These are phyloP conservation scores for Cephalopholis sonnerati DNA, from an alignment of 2,113 vertebrate species.

Conservation along the genomic window DNA sequence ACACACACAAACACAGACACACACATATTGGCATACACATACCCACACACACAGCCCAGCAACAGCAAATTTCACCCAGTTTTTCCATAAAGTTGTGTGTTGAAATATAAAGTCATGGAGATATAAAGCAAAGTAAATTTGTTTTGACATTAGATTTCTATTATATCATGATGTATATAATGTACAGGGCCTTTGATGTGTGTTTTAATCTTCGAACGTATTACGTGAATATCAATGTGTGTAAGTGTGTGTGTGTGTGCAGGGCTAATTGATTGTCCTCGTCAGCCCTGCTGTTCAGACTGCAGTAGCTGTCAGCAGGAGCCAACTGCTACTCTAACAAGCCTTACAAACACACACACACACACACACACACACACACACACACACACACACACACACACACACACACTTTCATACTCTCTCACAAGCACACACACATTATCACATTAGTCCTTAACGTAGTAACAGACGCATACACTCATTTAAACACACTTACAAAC, in stretches of 20 bases:
- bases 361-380: constrained; percentile 13
- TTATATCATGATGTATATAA: background rate
- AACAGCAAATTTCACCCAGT: constrained; percentile 5
- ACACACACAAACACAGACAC: constrained; percentile 9
- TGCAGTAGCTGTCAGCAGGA: constrained; percentile 79
- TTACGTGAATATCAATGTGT: constrained; percentile 18
- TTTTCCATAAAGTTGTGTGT: constrained; percentile 6
- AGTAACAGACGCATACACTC: constrained; percentile 12
- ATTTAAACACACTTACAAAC: background rate
- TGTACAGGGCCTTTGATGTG: background rate
- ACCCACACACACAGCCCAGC: constrained; percentile 15
- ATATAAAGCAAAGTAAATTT: background rate
- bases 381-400: constrained; percentile 24
- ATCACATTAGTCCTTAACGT: constrained; percentile 20
- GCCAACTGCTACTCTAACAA: constrained; percentile 77
- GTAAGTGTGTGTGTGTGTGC: constrained; percentile 24
- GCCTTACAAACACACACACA: constrained; percentile 38
- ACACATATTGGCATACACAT: constrained; percentile 15
- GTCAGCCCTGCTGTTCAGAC: constrained; percentile 77
- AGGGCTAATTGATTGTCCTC: constrained; percentile 80
- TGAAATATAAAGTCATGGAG: background rate
- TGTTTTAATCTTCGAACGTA: constrained; percentile 1
- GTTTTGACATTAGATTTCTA: background rate
- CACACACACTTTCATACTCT: background rate
- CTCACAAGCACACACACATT: background rate